Base-by-base conservation (phyloP, 2,888 invertebrate species). In the Clanis bilineata region DNA sequence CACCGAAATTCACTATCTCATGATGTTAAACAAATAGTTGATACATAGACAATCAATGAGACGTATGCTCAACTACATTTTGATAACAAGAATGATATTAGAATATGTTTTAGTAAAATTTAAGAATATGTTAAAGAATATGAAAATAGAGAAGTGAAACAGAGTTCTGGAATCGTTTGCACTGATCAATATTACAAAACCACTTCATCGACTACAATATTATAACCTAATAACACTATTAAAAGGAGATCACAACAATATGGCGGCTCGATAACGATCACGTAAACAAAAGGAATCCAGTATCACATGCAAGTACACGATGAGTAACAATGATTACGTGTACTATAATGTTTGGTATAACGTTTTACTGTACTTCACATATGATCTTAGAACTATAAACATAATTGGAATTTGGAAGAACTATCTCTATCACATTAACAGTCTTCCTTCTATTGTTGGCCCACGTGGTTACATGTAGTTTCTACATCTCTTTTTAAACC, bases 211-310 rank as follows among this genome's bases (percentile, higher is more conserved):
- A 12, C 22, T 44, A 23, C 4, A 12, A 10, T 18, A 28, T n/a
- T 18, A 28, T 18, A 32, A 18, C 28, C 10, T 51, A 32, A 32
- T 51, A 51, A 18, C 32, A 28, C 15, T 4, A 32, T 32, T 32
- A 51, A 28, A n/a, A 47, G 15, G 25, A 51, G 51, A 32, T 51
- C 41, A 22, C 25, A 41, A 43, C 39, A 57, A 18, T 44, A 57
- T 51, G 51, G 51, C 51, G 51, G 18, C 28, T 15, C 32, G 51
- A 51, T 32, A 51, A 18, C 18, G 28, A 56, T 51, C 47, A 12
- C 47, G 47, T 51, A 51, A 51, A 51, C 51, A 51, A 51, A 59
- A 41, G 25, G 41, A 41, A 41, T 41, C 25, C 12, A 25, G 43
- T 28, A 51, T 28, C 15, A 18, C 10, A 23, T 18, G 23, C 15